Conservation (phyloP, 92 coral and sea anemone species). For the Palythoa grandiflora region DNA sequence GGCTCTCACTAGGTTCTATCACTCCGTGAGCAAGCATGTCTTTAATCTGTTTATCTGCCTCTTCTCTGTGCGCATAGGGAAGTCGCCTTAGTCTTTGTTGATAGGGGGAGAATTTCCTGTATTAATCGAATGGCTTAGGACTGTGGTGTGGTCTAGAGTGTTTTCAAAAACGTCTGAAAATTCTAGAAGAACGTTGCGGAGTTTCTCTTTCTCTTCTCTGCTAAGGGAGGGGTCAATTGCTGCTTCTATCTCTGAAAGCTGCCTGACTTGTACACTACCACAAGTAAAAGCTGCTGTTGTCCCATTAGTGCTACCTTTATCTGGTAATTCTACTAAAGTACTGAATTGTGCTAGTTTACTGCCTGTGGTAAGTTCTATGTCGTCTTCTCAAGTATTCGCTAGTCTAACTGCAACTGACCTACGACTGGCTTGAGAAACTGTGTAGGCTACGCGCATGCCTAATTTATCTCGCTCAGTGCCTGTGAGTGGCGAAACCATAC, state of each 20-base stretch:
- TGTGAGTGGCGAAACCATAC: slow-evolving; percentile 20
- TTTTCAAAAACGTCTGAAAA: slow-evolving; percentile 34
- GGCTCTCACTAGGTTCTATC: slow-evolving; percentile 53
- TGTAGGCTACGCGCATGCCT: slow-evolving; percentile 43
- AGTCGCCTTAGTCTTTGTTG: slow-evolving; percentile 54
- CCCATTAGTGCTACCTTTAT: background rate
- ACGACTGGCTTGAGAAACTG: slow-evolving; percentile 39
- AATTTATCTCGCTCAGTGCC: background rate
- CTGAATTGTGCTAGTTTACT: slow-evolving; percentile 42
- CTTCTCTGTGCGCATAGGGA: slow-evolving; percentile 50
- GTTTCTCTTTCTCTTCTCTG: slow-evolving; percentile 18
- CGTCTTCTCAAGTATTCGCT: slow-evolving; percentile 42
- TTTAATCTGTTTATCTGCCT: slow-evolving; percentile 39
- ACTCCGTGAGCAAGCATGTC: slow-evolving; percentile 37
- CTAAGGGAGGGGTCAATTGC: slow-evolving; percentile 45
- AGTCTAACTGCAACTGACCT: slow-evolving; percentile 44
- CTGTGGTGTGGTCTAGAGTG: slow-evolving; percentile 23
- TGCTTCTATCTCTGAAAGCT: slow-evolving; percentile 57
- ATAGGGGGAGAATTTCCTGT: slow-evolving; percentile 13
- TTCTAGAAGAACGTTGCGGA: slow-evolving; percentile 26
- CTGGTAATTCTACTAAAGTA: slow-evolving; percentile 28
- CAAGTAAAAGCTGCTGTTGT: slow-evolving; percentile 19
- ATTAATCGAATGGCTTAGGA: slow-evolving; percentile 23
- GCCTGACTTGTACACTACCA: slow-evolving; percentile 10
- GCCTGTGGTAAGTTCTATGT: slow-evolving; percentile 43